Base-by-base conservation (phyloP, 2,888 invertebrate genomes). In the Cheilosia vernalis region DNA sequence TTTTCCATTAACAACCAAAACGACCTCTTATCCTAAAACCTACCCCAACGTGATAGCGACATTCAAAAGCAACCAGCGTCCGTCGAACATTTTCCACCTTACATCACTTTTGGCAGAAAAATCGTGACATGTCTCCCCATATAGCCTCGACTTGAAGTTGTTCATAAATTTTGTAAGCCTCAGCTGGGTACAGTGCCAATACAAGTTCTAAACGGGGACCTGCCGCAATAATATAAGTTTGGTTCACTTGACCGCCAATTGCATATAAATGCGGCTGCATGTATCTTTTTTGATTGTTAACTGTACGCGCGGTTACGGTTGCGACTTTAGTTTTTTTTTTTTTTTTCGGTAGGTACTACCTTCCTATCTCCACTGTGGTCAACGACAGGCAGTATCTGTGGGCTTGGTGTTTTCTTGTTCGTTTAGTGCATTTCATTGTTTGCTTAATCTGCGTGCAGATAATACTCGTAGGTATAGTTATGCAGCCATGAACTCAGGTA, bases 401-500 rank as follows among this genome's bases (percentile, higher is more conserved):
- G 24, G 44, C 5, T 21, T 33, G 24, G 24, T 53, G 30, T 74
- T 78, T 51, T 33, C 30, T 1, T 30, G 30, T 58, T 21, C 40
- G 30, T 51, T 47, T 72, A 81, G 81, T 77, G 81, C 76, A 81
- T 13, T 67, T 81, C 81, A 81, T 85, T 85, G 81, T 85, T 85
- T 85, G 66, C 44, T 77, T 85, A 77, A 81, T 81, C 85, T 81
- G 66, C 76, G 76, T 77, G 70, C 58, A 85, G 76, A 67, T 81
- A 85, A 83, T 69, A n/a, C n/a, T n/a, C n/a, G n/a, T n/a, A 60
- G 72, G 24, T 51, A 24, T 27, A 64, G 69, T 51, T 30, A 47
- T 51, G 42, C 47, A 66, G 58, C 85, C 85, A 76, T 85, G 85
- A 81, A 85, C 81, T 85, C 85, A 44, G 83, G 83, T 84, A 84